phyloP scores from a whole-genome alignment of 2,113 vertebrate genomes.

The Pachycephala philippinensis region DNA sequence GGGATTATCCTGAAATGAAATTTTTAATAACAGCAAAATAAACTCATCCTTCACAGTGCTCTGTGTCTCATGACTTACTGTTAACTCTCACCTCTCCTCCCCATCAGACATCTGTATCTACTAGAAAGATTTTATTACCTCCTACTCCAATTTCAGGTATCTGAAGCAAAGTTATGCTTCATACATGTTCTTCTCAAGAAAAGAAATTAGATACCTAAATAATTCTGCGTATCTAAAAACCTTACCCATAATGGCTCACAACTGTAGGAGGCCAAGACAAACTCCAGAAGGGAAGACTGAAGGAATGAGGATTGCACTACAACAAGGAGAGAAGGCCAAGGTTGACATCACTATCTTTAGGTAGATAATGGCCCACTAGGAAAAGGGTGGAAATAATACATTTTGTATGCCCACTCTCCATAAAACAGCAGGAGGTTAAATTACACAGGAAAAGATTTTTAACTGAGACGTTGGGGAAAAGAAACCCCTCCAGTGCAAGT shows the following conservation, averaged over 20 bases:
- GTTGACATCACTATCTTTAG: not conserved
- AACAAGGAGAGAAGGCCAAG: not conserved
- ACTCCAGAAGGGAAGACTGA: not conserved
- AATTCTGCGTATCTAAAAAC: not conserved
- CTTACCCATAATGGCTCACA: not conserved
- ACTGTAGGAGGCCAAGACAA: not conserved
- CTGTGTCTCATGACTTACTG: not conserved
- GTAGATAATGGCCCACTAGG: not conserved
- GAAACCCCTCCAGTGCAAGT: not conserved
- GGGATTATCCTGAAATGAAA: constrained; percentile 50
- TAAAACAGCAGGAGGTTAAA: not conserved
- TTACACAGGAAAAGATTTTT: not conserved
- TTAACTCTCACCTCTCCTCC: constrained; percentile 34
- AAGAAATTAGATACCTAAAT: not conserved
- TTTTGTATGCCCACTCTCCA: not conserved
- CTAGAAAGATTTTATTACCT: not conserved
- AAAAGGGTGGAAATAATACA: not conserved
- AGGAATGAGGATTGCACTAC: not conserved
- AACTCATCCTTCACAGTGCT: constrained; percentile 44
- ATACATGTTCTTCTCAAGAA: not conserved
- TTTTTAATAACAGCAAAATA: constrained; percentile 63
- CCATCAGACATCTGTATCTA: not conserved
- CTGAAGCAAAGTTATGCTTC: not conserved
- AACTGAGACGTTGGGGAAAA: not conserved
- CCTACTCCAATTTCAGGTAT: not conserved